Evolutionary conservation across 2,888 invertebrate species (phyloP).

Genomic region (Biston stratarius): DNA sequence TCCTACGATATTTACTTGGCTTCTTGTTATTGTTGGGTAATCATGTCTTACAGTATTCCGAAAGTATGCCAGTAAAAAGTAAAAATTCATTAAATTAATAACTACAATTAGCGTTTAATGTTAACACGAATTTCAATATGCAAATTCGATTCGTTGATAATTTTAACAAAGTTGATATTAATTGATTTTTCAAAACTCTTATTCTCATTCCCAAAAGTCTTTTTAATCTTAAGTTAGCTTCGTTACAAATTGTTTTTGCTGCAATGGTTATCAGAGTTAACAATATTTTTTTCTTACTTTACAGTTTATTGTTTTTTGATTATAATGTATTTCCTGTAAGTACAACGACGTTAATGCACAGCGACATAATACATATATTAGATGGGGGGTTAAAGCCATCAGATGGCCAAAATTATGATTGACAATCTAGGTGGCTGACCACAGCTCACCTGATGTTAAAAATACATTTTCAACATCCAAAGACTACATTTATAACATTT

Average conservation of each 20-base stretch:
- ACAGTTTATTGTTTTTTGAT: conserved; percentile 3
- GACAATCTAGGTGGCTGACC: too few relatives aligned
- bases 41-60: too few relatives aligned
- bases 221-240: background rate
- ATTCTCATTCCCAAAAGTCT: background rate
- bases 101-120: background rate
- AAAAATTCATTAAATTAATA: background rate
- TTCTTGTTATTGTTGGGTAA: too few relatives aligned
- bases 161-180: background rate
- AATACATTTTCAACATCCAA: too few relatives aligned
- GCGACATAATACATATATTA: too few relatives aligned
- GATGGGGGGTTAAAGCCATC: too few relatives aligned
- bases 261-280: background rate
- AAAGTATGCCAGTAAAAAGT: background rate
- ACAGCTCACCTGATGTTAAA: too few relatives aligned
- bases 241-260: background rate
- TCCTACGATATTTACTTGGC: too few relatives aligned
- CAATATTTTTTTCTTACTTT: conserved; percentile 1
- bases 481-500: too few relatives aligned
- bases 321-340: conserved; percentile 15
- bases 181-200: background rate
- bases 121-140: background rate
- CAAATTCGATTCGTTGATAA: conserved; percentile 12
- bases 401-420: too few relatives aligned
- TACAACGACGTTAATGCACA: background rate